Evolutionary conservation across 2,888 invertebrate genomes (phyloP).

Genomic region (Lamproptera curius): DNA sequence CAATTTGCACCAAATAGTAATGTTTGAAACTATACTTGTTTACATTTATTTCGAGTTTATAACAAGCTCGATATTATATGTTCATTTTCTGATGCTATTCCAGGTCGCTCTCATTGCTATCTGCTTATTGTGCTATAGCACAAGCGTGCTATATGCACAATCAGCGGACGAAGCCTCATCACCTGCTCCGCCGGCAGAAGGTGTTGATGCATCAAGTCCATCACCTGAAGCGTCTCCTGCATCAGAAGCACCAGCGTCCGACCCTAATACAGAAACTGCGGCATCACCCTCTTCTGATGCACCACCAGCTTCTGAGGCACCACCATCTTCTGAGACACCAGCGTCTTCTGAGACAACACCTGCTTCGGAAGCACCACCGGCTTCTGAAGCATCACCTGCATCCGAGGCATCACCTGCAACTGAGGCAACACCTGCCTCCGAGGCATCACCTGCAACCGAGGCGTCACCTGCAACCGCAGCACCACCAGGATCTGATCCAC

Average conservation of each 20-base stretch:
- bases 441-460: background rate
- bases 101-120: background rate
- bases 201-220: background rate
- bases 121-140: constrained; percentile 1
- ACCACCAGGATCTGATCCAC: too few species aligned
- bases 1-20: background rate
- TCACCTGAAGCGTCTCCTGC: background rate
- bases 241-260: background rate
- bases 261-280: background rate
- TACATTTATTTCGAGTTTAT: background rate
- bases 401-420: too few species aligned
- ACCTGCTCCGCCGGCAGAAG: background rate
- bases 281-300: too few species aligned
- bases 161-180: background rate
- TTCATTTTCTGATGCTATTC: background rate
- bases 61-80: background rate
- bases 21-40: background rate
- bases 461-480: background rate
- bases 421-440: background rate
- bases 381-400: background rate
- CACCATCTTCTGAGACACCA: background rate
- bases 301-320: too few species aligned
- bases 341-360: background rate
- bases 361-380: background rate
- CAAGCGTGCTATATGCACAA: constrained; percentile 2